Percentiles rank a stretch among this genome's conserved stretches.
phyloP scores from a whole-genome alignment of 2,797 vertebrate genomes.

The Lutjanus campechanus region DNA sequence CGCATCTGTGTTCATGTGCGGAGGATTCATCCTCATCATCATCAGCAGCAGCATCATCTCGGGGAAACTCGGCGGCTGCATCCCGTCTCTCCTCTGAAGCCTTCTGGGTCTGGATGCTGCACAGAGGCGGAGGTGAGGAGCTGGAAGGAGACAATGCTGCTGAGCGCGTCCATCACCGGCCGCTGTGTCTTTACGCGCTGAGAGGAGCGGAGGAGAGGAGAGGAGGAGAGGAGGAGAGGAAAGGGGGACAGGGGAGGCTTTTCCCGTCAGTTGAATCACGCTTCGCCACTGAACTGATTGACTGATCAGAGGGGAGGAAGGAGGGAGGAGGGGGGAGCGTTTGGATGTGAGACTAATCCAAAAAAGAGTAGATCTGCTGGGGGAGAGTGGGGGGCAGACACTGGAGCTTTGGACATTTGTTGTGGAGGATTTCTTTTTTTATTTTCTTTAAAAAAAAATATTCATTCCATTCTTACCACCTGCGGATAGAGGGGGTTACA shows the following conservation, averaged over 20 bases:
- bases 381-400: not conserved
- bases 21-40: conserved; percentile 42
- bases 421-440: not conserved
- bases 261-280: conserved; percentile 51
- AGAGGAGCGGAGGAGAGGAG: conserved; percentile 50
- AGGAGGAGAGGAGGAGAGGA: not conserved
- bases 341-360: conserved; percentile 47
- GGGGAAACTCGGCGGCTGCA: conserved; percentile 40
- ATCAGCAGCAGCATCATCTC: conserved; percentile 5
- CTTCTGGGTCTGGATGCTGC: conserved; percentile 36
- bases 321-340: not conserved
- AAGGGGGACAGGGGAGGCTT: conserved; percentile 17
- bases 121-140: conserved; percentile 39
- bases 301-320: conserved; percentile 23
- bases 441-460: not conserved
- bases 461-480: conserved; percentile 1
- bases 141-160: conserved; percentile 29
- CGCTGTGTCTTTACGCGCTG: conserved; percentile 56
- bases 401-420: conserved; percentile 37
- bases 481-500: not conserved
- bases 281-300: conserved; percentile 31
- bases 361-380: conserved; percentile 27
- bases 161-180: conserved; percentile 35
- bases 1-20: conserved; percentile 38
- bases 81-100: conserved; percentile 37